Conservation (phyloP, 2,888 invertebrate species). For the Sphinx pinastri region DNA sequence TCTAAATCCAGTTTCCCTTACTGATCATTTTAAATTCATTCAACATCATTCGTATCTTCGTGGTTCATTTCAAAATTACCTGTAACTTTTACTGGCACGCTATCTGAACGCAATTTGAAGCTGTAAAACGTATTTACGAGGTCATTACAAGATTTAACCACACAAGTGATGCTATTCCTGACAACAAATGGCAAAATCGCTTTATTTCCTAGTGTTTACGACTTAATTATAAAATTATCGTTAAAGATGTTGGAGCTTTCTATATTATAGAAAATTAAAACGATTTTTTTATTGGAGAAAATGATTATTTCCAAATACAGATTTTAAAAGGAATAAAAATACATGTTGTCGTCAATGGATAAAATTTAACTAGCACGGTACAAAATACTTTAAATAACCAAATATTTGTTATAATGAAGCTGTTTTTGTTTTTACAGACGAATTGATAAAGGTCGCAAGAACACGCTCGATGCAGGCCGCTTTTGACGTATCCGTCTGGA, state of each 20-base stretch:
- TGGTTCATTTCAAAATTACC: slow-evolving; percentile 10
- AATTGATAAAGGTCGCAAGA: no score
- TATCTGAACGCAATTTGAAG: slow-evolving; percentile 14
- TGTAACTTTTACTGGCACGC: neutral
- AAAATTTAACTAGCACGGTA: no score
- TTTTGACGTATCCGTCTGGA: no score
- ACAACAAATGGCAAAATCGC: neutral
- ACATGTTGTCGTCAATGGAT: no score
- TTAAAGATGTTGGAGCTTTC: neutral
- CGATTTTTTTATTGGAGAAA: neutral
- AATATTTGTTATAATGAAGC: no score
- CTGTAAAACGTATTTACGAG: slow-evolving; percentile 14
- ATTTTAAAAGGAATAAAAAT: no score
- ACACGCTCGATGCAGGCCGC: no score
- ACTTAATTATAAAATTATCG: neutral
- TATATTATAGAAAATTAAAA: neutral
- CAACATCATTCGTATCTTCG: neutral
- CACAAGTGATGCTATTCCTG: slow-evolving; percentile 6
- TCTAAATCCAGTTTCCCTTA: no score
- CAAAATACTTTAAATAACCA: neutral
- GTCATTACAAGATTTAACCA: slow-evolving; percentile 14
- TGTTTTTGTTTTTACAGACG: no score
- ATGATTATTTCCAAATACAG: neutral
- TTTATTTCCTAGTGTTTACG: slow-evolving; percentile 2
- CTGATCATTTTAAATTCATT: neutral